Evolutionary conservation across 2,888 invertebrate species (phyloP).

Genomic region (Leptura quadrifasciata): DNA sequence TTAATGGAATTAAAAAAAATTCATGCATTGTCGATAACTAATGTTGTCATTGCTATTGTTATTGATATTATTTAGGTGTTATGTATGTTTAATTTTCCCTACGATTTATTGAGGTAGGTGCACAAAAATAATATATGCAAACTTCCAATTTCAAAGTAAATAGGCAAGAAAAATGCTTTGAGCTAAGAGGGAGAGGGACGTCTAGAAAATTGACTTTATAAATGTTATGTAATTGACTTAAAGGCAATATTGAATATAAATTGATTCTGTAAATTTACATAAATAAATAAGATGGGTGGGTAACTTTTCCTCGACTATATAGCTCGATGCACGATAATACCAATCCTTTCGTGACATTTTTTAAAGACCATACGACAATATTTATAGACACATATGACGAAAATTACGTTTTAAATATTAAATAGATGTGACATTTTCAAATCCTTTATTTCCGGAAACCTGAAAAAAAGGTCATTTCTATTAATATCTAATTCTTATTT

Average conservation of each 20-base stretch:
- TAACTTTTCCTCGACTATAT: neutral
- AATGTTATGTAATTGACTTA: conserved; percentile 55
- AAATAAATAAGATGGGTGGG: conserved; percentile 34
- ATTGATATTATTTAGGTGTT: neutral
- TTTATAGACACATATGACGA: conserved; percentile 32
- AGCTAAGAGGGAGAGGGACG: conserved; percentile 30
- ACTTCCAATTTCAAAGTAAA: conserved; percentile 29
- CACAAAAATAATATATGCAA: conserved; percentile 31
- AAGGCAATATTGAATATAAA: conserved; percentile 59
- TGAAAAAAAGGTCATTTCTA: conserved; percentile 25
- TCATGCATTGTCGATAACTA: too few species aligned
- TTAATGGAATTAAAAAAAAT: too few species aligned
- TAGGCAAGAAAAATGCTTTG: conserved; percentile 20
- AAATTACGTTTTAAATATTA: conserved; percentile 38
- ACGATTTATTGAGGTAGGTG: neutral
- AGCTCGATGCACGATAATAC: conserved; percentile 28
- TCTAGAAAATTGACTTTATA: conserved; percentile 48
- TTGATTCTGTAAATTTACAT: conserved; percentile 57
- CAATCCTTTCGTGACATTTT: conserved; percentile 35
- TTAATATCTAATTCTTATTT: conserved; percentile 23
- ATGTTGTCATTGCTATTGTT: too few species aligned
- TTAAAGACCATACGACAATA: conserved; percentile 24
- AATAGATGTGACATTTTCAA: conserved; percentile 36
- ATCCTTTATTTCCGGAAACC: neutral
- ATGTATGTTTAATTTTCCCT: neutral